Percentiles rank a stretch among this genome's conserved stretches.
These are phyloP conservation scores for Corapipo altera DNA, from an alignment of 2,113 vertebrate species.

Conservation along the genomic window DNA sequence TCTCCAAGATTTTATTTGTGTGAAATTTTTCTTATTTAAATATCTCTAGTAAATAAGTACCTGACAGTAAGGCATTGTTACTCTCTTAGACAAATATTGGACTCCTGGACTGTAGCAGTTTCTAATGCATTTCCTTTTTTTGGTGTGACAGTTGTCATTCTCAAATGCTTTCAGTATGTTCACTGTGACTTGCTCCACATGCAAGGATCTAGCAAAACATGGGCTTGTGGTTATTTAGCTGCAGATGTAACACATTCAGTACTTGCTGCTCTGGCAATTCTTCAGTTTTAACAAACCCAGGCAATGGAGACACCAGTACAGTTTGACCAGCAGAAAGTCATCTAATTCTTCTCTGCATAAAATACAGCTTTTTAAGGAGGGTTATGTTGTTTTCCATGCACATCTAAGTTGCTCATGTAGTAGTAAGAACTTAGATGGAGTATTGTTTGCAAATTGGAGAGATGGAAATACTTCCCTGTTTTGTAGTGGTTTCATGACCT, in stretches of 20 bases:
- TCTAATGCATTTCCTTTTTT: not conserved
- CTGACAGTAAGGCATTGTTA: accelerated
- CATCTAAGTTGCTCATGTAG: not conserved
- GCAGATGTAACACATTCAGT: not conserved
- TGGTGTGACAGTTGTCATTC: not conserved
- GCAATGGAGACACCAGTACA: not conserved
- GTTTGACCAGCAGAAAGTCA: not conserved
- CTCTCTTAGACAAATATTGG: not conserved
- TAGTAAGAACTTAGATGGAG: not conserved
- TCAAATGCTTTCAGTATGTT: not conserved
- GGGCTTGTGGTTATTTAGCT: not conserved
- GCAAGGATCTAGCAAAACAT: not conserved
- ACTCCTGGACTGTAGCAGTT: not conserved
- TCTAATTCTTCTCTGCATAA: not conserved
- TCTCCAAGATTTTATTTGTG: not conserved
- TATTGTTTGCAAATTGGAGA: not conserved
- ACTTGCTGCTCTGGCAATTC: not conserved
- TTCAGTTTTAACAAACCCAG: not conserved
- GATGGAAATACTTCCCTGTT: not conserved
- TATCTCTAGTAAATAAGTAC: not conserved
- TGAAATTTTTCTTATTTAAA: not conserved
- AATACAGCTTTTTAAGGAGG: not conserved
- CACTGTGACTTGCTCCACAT: not conserved
- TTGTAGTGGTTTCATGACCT: not conserved
- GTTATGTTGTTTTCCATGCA: not conserved